Evolutionary conservation across 2,888 invertebrate genomes (phyloP).

Genomic region (Griposia aprilina): DNA sequence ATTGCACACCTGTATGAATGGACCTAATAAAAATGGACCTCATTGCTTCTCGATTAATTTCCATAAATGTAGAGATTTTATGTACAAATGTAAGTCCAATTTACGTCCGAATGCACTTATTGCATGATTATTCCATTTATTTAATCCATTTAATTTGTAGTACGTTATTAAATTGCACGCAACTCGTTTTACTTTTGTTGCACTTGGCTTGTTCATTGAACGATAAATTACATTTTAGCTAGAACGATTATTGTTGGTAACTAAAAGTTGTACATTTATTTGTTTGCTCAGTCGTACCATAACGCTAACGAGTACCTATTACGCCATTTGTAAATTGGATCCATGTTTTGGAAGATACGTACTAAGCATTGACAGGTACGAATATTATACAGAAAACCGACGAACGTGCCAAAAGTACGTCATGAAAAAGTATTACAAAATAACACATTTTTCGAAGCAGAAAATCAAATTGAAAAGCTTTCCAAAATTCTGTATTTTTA

Average conservation of each 20-base stretch:
- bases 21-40: neutral
- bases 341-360: neutral
- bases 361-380: conserved; percentile 8
- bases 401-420: neutral
- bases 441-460: neutral
- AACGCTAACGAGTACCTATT: neutral
- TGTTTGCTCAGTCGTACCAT: conserved; percentile 6
- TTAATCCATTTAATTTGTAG: neutral
- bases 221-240: neutral
- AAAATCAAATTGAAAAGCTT: neutral
- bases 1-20: neutral
- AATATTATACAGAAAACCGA: conserved; percentile 5
- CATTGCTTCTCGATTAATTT: neutral
- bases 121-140: neutral
- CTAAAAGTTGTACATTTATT: conserved; percentile 19
- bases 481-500: neutral
- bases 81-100: neutral
- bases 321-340: conserved; percentile 22
- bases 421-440: conserved; percentile 25
- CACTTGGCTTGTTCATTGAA: neutral
- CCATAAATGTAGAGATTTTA: neutral
- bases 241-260: neutral
- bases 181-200: neutral
- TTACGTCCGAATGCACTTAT: neutral
- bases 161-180: neutral